Conservation (phyloP, 1,140 invertebrate genomes). For the Riptortus pedestris region DNA sequence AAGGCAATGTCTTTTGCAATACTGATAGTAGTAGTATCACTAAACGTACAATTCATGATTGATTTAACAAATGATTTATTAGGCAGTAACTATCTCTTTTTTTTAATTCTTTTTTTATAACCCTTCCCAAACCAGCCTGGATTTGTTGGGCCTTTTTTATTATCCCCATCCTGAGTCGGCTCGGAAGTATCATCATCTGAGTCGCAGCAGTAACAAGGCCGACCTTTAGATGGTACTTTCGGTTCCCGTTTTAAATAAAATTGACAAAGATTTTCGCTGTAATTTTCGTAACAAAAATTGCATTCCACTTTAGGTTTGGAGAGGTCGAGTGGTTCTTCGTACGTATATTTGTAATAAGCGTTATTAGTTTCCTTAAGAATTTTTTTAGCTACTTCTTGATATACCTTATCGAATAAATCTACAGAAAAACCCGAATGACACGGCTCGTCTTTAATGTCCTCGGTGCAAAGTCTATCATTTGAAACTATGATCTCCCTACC, state of each 20-base stretch:
- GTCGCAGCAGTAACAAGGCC: slow-evolving; percentile 46
- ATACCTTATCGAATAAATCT: slow-evolving; percentile 29
- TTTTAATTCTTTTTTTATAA: slow-evolving; percentile 43
- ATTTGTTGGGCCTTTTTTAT: slow-evolving; percentile 38
- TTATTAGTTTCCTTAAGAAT: slow-evolving; percentile 44
- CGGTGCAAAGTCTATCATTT: neutral
- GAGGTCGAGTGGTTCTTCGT: slow-evolving; percentile 29
- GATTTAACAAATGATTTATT: too few relatives aligned
- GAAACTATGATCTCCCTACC: slow-evolving; percentile 23
- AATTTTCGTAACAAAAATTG: slow-evolving; percentile 26
- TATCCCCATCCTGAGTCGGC: slow-evolving; percentile 27
- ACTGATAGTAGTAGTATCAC: too few relatives aligned
- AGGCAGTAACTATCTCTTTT: slow-evolving; percentile 41
- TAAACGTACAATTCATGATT: too few relatives aligned
- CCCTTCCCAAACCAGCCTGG: slow-evolving; percentile 57
- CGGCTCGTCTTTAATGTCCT: neutral
- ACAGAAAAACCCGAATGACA: slow-evolving; percentile 17
- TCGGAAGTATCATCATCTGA: slow-evolving; percentile 35
- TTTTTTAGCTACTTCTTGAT: slow-evolving; percentile 27
- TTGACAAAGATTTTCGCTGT: slow-evolving; percentile 20
- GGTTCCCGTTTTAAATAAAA: slow-evolving; percentile 29
- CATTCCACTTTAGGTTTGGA: slow-evolving; percentile 26
- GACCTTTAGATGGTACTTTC: slow-evolving; percentile 24
- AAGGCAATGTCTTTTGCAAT: too few relatives aligned
- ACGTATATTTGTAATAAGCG: slow-evolving; percentile 33